phyloP scores from a whole-genome alignment of 2,888 invertebrate species.

The Blomia tropicalis region DNA sequence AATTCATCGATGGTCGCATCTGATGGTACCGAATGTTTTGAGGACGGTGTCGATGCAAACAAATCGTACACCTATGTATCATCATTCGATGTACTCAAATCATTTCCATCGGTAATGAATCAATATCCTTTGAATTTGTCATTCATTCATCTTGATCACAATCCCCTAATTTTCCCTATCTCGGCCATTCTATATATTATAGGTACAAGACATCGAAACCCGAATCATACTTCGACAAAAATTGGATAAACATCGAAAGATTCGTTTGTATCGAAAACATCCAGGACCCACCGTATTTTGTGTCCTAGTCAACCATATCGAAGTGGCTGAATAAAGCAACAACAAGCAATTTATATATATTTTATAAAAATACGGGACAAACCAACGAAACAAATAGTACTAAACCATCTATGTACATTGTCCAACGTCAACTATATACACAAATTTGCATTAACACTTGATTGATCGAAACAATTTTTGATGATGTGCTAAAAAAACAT shows the following conservation, averaged over 20 bases:
- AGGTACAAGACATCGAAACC: not conserved
- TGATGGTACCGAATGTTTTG: constrained; percentile 11
- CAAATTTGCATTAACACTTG: too few relatives aligned
- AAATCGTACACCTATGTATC: not conserved
- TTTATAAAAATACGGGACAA: not conserved
- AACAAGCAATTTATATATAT: not conserved
- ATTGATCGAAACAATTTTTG: too few relatives aligned
- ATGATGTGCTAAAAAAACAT: too few relatives aligned
- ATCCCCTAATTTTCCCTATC: not conserved
- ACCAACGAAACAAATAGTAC: too few relatives aligned
- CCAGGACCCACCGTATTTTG: constrained; percentile 9
- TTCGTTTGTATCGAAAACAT: constrained; percentile 9
- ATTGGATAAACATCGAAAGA: not conserved
- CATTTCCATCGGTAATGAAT: not conserved
- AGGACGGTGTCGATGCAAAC: not conserved
- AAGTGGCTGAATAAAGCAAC: not conserved
- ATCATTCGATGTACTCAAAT: not conserved
- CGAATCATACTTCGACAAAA: constrained; percentile 6
- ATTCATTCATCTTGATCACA: not conserved
- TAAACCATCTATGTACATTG: too few relatives aligned
- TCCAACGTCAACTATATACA: too few relatives aligned
- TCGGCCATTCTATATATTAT: not conserved
- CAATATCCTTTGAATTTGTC: not conserved
- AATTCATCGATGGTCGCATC: constrained; percentile 5
- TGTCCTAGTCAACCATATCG: not conserved